Evolutionary conservation across 2,113 vertebrate genomes (phyloP), one percentile per base, ranked within the genome.

Genomic region (Archocentrus centrarchus): DNA sequence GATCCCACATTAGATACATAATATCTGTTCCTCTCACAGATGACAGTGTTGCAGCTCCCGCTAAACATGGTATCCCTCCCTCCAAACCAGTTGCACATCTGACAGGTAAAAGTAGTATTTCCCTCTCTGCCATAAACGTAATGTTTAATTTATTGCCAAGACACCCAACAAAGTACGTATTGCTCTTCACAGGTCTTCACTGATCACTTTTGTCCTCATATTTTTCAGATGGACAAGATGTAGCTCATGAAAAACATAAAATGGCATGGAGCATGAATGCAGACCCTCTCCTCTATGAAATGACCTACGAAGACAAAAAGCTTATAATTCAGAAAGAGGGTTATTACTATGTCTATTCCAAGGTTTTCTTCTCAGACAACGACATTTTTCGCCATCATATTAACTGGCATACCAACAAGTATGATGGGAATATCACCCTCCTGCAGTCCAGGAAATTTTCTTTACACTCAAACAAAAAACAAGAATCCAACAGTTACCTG

Each of bases 261-360:
- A 62, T 97, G 88, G 64, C 83, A 0, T 98, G 97, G 97, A 94
- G 94, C 63, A 50, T 24, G 0, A 9, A 4, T 0, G 93, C 94
- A n/a, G 41, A 89, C 0, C 89, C 95, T 11, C 87, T 97, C 79
- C 66, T 95, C 20, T 66, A 95, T 6, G 77, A 93, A 27, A 89
- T 98, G 66, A 4, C 22, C 8, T 97, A 97, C 91, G 79, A 3
- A 0, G 3, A 95, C 0, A 90, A 93, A 0, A 88, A 89, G 2
- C 93, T 98, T 3, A 41, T 95, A 61, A 89, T 95, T 22, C 59
- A 77, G 27, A 83, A 87, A 35, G 85, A 96, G 0, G 97, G 97
- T 3, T 95, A 87, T 83, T 98, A 97, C 68, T 96, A 94, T 10
- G 58, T 98, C 80, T 98, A 97, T 64, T 97, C 97, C 27, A 97